Base-by-base conservation (phyloP, 2,888 invertebrate genomes). In the Agrotis puta region DNA sequence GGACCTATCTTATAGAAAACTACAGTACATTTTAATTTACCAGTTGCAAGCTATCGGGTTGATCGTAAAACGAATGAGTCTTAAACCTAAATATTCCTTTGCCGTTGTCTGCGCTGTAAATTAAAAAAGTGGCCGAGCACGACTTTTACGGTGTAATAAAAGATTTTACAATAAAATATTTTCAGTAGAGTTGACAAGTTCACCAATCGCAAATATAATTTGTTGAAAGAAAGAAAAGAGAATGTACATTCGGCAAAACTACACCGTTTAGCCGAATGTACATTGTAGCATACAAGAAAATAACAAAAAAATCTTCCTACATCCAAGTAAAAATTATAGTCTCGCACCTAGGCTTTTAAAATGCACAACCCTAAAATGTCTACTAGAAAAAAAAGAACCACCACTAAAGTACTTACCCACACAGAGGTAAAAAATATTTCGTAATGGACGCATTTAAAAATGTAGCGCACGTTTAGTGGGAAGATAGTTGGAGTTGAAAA, bases 401-500 rank as follows among this genome's bases (percentile, higher is more conserved):
- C 63, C 47, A 47, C 54, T 67, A 66, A 76, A 80, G 64, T 70
- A 59, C 68, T 76, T 74, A 68, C 58, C 70, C 33, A 67, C 63
- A 74, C 70, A 70, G 65, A 67, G 67, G 62, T 71, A 75, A 84
- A 84, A 84, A 79, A 82, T 78, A 84, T 76, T 77, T 77, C 70
- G 77, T 82, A 85, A 84, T 81, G 76, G 85, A 83, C 84, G 85
- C 88, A 87, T 89, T 90, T 90, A 81, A 87, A 90, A 90, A 89
- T 88, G 88, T 89, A 87, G 88, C 86, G 79, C 88, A 79, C 88
- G 88, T 85, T 91, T 88, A 90, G 86, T 87, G 84, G 79, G 82
- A 83, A 90, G 90, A 91, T 91, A 91, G 91, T 89, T 86, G 81
- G 80, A 87, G 88, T 74, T 87, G 85, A 90, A 91, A 90, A 89